Evolutionary conservation across 92 coral and sea anemone species (phyloP).

Genomic region (Desmophyllum pertusum): DNA sequence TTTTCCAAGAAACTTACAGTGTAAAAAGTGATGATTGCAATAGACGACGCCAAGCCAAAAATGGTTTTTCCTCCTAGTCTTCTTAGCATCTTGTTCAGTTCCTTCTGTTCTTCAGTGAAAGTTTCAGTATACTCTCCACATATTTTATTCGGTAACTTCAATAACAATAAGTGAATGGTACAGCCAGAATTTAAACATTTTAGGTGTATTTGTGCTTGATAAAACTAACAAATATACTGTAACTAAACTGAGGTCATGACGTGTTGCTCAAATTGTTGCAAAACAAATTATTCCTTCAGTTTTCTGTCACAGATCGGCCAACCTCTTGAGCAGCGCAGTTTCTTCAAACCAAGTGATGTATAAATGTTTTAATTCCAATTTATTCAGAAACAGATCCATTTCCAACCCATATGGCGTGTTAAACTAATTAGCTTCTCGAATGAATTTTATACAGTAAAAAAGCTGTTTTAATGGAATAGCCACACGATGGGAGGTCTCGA

Average conservation of each 20-base stretch:
- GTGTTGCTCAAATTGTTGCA: background rate
- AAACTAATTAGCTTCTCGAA: background rate
- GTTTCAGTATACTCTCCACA: background rate
- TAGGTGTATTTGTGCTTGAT: background rate
- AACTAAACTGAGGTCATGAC: too few species aligned
- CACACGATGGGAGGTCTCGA: conserved; percentile 15
- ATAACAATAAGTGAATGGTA: background rate
- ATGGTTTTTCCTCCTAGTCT: background rate
- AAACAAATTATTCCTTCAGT: background rate
- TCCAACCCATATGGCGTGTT: conserved; percentile 5
- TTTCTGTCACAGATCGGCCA: background rate
- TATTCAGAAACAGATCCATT: background rate
- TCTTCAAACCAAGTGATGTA: background rate
- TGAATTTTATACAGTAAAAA: background rate
- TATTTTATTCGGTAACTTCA: background rate
- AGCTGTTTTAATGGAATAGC: conserved; percentile 6
- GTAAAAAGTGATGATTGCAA: background rate
- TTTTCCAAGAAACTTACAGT: too few species aligned
- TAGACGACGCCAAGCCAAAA: background rate
- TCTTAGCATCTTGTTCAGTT: too few species aligned
- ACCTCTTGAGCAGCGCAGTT: background rate
- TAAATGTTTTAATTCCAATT: background rate
- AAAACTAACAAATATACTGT: too few species aligned
- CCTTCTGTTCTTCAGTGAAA: background rate
- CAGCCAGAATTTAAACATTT: background rate